These are phyloP conservation scores for Abramis brama DNA, from an alignment of 2,113 vertebrate genomes.

Conservation along the genomic window DNA sequence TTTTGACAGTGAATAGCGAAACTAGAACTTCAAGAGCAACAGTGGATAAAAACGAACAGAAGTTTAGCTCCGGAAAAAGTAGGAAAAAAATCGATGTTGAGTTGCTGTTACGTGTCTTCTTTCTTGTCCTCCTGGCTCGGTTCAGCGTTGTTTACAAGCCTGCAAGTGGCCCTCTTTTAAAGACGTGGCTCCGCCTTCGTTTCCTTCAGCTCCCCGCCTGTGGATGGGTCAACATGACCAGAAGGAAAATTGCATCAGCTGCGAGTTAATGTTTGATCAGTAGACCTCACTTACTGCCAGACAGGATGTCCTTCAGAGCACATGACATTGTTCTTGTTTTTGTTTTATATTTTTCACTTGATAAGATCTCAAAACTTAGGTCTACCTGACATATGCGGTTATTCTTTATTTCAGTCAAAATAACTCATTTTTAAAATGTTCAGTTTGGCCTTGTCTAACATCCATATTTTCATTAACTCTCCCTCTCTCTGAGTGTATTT, in stretches of 20 bases:
- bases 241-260: conserved; percentile 59
- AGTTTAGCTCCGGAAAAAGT: neutral
- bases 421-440: neutral
- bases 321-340: conserved; percentile 39
- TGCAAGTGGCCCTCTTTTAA: conserved; percentile 26
- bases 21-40: neutral
- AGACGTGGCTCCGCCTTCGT: conserved; percentile 46
- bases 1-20: conserved; percentile 5
- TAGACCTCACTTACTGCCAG: conserved; percentile 5
- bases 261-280: conserved; percentile 56
- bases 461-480: neutral
- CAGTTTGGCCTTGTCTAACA: too few species aligned
- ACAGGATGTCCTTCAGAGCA: conserved; percentile 34
- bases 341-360: neutral
- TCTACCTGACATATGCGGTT: neutral
- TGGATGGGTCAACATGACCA: conserved; percentile 24
- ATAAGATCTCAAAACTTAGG: neutral
- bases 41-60: neutral
- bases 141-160: conserved; percentile 32
- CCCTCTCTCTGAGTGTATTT: neutral
- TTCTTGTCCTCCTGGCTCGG: conserved; percentile 5
- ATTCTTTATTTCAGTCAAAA: neutral
- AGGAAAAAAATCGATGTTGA: neutral
- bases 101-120: neutral
- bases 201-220: neutral